Base-by-base conservation (phyloP, 2,888 invertebrate species). In the Polyploca ridens region DNA sequence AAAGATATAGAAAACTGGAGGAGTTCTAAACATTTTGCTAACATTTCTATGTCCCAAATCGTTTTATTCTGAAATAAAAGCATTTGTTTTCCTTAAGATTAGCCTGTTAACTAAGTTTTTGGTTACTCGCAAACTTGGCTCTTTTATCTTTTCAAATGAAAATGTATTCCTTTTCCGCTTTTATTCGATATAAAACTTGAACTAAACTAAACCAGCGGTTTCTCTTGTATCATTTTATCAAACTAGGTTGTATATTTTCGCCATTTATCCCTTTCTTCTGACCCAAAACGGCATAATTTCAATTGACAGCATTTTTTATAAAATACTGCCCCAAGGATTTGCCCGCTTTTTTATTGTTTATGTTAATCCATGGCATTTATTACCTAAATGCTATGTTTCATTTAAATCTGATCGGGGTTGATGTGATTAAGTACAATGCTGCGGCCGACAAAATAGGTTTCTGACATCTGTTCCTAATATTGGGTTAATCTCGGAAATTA, bases 81-180 rank as follows among this genome's bases (percentile, higher is more conserved):
- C 82, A 79, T 84, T 83, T 81, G 80, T 84, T 85, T 77, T 77
- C 76, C 54, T 77, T 79, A 73, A 82, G 82, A 85, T 84, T 85
- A 81, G 79, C 76, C 77, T 74, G 77, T 80, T 85, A 83, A 78
- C 78, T 73, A 85, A 82, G 76, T 83, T 82, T 68, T 63, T 63
- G 66, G 63, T 54, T 54, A 7, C 54, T 54, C 54, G n/a, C 54
- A 54, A 84, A 74, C 82, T 80, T 65, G 70, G 65, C 71, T 76
- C 77, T 79, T 85, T 80, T 81, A 80, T 78, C 81, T 76, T 77
- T 78, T 76, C 73, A 81, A 85, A 85, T 85, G 85, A 82, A 83
- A 81, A 85, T 82, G 70, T 85, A 84, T 84, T 75, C 74, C 69
- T 69, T 77, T 71, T 67, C 57, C 64, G 14, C 54, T 54, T 6